A percentile compares a stretch with the other conserved stretches of the same genome.
Conservation (phyloP, 2,888 invertebrate species). For the Acrobasis repandana region DNA sequence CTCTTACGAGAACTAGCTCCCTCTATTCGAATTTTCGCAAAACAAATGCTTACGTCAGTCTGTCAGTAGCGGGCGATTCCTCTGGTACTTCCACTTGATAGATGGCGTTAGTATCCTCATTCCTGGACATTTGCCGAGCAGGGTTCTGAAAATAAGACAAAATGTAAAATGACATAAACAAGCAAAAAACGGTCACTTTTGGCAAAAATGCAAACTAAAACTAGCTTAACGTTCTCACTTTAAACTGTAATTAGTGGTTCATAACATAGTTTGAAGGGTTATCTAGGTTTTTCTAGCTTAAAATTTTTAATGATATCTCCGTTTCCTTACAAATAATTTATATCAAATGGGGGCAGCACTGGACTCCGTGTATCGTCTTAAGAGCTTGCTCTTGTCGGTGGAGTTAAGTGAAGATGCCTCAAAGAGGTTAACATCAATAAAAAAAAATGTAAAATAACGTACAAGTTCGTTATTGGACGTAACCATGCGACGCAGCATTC, state of each 20-base stretch:
- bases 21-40: constrained; percentile 1
- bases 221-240: too few species aligned
- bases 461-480: constrained; percentile 60
- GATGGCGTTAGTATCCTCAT: constrained; percentile 61
- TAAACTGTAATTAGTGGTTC: too few species aligned
- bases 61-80: constrained; percentile 47
- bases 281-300: too few species aligned
- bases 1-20: neutral
- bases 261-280: too few species aligned
- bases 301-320: too few species aligned
- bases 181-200: neutral
- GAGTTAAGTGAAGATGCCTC: too few species aligned
- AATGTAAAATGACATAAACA: neutral
- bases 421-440: too few species aligned
- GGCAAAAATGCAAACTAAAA: too few species aligned
- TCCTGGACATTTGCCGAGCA: constrained; percentile 43
- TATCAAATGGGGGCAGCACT: too few species aligned
- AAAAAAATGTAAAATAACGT: constrained; percentile 25
- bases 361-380: too few species aligned
- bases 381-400: too few species aligned
- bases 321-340: too few species aligned
- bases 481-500: constrained; percentile 64
- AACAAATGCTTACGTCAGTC: constrained; percentile 49
- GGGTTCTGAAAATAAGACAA: constrained; percentile 27
- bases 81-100: constrained; percentile 54